These are phyloP conservation scores for Ametastegia equiseti DNA, from an alignment of 2,888 invertebrate species.

Conservation along the genomic window DNA sequence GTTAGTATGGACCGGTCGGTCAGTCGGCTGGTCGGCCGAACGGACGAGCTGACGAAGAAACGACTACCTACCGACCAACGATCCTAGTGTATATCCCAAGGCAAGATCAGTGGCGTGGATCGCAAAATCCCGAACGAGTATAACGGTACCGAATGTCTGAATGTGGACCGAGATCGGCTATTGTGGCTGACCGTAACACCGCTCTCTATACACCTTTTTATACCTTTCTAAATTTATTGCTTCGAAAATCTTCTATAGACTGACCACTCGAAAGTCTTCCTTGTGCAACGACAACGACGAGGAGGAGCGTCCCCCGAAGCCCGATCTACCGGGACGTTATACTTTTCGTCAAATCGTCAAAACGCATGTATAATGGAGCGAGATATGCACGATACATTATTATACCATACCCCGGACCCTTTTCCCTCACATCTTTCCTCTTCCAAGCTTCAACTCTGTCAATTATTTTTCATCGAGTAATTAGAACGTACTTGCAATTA, in stretches of 20 bases:
- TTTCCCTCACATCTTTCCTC: too few species aligned
- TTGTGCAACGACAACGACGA: too few species aligned
- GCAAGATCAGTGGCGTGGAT: conserved; percentile 46
- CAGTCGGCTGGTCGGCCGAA: not conserved
- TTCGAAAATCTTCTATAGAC: conserved; percentile 20
- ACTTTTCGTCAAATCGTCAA: too few species aligned
- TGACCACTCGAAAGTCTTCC: conserved; percentile 23
- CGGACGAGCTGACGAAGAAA: not conserved
- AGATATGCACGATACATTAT: too few species aligned
- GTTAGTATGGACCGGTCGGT: conserved; percentile 13
- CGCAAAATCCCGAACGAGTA: conserved; percentile 40
- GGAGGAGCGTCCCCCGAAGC: too few species aligned
- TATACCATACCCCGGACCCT: too few species aligned
- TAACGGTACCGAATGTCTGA: conserved; percentile 44
- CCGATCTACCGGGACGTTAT: too few species aligned
- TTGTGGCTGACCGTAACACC: conserved; percentile 43
- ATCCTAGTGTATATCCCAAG: conserved; percentile 34
- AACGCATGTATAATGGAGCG: too few species aligned
- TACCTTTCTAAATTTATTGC: conserved; percentile 45
- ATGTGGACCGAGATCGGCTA: conserved; percentile 34
- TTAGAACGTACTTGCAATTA: too few species aligned
- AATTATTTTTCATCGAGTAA: too few species aligned
- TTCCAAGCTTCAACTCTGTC: too few species aligned
- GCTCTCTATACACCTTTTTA: conserved; percentile 36
- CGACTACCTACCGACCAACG: not conserved